Base-by-base conservation (phyloP, 2,113 vertebrate genomes). In the Chionis minor region DNA sequence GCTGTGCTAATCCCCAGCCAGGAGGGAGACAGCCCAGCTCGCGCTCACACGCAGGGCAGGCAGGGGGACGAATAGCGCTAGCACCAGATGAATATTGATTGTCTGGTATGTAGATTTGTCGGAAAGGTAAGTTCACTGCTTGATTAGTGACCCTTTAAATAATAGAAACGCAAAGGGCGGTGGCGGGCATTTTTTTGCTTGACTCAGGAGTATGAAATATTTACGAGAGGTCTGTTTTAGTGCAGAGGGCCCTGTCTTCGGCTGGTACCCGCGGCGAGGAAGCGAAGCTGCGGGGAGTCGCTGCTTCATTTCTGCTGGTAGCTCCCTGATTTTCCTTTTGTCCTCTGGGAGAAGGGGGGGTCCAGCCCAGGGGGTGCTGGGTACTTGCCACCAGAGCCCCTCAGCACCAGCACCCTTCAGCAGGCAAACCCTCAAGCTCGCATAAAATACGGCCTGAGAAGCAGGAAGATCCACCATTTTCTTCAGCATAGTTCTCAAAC, bases 91-190 rank as follows among this genome's bases (percentile, higher is more conserved):
- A 84, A 84, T 59, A 87, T 84, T 90, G 81, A 79, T 92, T 95
- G 78, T 71, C 78, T 90, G 66, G 21, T 86, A 71, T 81, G 75
- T 74, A 91, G 95, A 94, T 86, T 92, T 94, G 83, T 73, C 9
- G 5, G 89, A 90, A 97, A 97, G 92, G 89, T 92, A 91, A 90
- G 87, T 92, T 96, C 91, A 79, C 71, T 86, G 75, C 66, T 96
- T 97, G 90, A 81, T 92, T 95, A 96, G 81, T 92, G 79, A 95
- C 82, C 96, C 93, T 90, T 82, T 93, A 94, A 79, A 93, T 89
- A 94, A 91, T 51, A 91, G 89, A 96, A 94, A 91, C 7, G 30
- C 62, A 70, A 47, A 91, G 56, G 59, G 78, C 12, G 47, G 55
- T 44, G 40, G 70, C 81, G 81, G 63, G 84, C 55, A 23, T 78